Percentiles rank a stretch among this genome's conserved stretches.
Conservation (phyloP, 2,888 invertebrate species). For the Rhingia rostrata region DNA sequence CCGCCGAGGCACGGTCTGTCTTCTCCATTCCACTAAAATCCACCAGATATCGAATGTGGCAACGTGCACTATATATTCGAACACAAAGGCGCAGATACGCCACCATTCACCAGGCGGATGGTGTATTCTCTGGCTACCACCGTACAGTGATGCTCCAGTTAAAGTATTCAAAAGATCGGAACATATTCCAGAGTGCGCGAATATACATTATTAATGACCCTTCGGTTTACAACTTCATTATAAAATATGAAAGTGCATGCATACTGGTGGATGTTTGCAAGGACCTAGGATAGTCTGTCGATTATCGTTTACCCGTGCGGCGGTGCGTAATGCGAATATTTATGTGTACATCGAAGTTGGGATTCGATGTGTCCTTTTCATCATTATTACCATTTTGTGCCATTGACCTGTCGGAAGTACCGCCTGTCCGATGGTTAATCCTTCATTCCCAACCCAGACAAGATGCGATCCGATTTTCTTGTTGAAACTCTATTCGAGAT, state of each 20-base stretch:
- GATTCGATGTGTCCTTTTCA: background rate
- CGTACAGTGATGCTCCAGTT: slow-evolving; percentile 2
- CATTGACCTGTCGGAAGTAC: background rate
- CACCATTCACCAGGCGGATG: background rate
- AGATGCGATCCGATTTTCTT: background rate
- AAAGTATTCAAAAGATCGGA: slow-evolving; percentile 17
- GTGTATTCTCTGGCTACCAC: background rate
- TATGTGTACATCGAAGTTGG: background rate
- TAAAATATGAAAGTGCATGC: slow-evolving; percentile 9
- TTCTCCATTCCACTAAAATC: background rate
- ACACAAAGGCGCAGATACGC: background rate
- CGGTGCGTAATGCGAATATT: slow-evolving; percentile 2
- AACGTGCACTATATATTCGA: background rate
- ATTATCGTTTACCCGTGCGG: background rate
- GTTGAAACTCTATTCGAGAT: background rate
- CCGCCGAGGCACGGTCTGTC: slow-evolving; percentile 2
- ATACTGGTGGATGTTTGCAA: background rate
- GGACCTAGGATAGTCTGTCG: background rate
- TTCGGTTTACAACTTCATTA: slow-evolving; percentile 37
- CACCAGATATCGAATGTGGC: background rate
- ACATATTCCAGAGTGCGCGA: slow-evolving; percentile 6
- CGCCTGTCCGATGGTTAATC: slow-evolving; percentile 1
- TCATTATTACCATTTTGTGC: background rate
- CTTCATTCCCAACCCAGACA: slow-evolving; percentile 1
- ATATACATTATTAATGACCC: slow-evolving; percentile 26